Percentiles rank a stretch among this genome's conserved stretches.
These are phyloP conservation scores for Synanthedon formicaeformis DNA, from an alignment of 2,888 invertebrate species.

Conservation along the genomic window DNA sequence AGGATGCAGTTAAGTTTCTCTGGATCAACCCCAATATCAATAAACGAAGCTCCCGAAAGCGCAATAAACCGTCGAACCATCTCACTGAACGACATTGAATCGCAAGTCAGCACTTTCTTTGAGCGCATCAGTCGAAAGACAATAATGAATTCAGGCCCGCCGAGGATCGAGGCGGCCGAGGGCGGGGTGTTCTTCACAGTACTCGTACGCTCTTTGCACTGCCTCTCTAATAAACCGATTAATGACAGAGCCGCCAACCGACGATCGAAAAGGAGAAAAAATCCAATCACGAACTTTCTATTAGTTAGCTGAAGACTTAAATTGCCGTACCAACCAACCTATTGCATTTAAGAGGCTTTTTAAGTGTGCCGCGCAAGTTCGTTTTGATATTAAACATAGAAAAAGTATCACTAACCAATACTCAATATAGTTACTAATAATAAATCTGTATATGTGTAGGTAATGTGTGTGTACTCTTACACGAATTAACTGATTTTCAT, in stretches of 20 bases:
- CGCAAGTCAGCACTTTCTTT: conserved; percentile 61
- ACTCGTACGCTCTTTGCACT: conserved; percentile 57
- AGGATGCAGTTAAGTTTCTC: background rate
- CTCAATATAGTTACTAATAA: too few species aligned
- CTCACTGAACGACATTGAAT: conserved; percentile 31
- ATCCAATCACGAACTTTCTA: conserved; percentile 33
- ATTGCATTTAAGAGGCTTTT: too few species aligned
- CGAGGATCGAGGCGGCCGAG: conserved; percentile 20
- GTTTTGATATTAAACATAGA: too few species aligned
- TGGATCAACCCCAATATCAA: conserved; percentile 29
- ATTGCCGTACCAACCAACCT: too few species aligned
- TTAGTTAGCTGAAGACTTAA: background rate
- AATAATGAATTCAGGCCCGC: conserved; percentile 61
- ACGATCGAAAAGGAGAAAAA: conserved; percentile 45
- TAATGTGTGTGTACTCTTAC: too few species aligned
- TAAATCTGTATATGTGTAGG: too few species aligned
- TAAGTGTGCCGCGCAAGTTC: too few species aligned
- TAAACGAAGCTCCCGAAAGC: conserved; percentile 35
- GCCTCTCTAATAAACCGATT: conserved; percentile 60
- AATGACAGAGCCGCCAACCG: conserved; percentile 47
- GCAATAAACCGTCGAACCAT: conserved; percentile 49
- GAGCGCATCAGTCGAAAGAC: conserved; percentile 52
- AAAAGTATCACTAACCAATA: too few species aligned
- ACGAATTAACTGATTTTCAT: too few species aligned
- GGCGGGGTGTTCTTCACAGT: conserved; percentile 30